Conservation (phyloP, 2,113 vertebrate genomes). For the Benthochromis sp. region DNA sequence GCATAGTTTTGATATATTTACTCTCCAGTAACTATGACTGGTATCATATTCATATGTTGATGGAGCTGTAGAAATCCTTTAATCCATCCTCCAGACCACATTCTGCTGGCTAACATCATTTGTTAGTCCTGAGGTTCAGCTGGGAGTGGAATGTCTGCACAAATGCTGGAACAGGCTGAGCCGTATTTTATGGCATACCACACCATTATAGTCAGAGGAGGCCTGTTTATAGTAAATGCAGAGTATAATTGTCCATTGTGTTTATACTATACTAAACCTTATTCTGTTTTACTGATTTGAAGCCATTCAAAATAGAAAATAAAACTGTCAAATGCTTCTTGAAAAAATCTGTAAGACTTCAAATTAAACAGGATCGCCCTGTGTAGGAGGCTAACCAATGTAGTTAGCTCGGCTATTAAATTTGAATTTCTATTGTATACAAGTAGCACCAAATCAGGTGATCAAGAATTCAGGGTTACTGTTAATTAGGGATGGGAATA, state of each 20-base stretch:
- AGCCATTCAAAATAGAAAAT: neutral
- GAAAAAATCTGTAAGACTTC: neutral
- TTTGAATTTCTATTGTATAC: too few relatives aligned
- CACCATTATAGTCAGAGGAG: neutral
- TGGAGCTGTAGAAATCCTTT: neutral
- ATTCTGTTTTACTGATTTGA: neutral
- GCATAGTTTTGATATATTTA: neutral
- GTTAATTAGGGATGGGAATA: neutral
- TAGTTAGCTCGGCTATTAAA: rapidly evolving
- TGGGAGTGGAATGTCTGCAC: neutral
- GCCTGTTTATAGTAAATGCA: neutral
- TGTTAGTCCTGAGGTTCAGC: neutral
- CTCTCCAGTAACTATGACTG: neutral
- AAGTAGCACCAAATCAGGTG: neutral
- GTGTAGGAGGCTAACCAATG: neutral
- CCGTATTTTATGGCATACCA: constrained; percentile 1
- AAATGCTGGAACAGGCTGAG: neutral
- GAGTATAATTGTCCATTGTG: neutral
- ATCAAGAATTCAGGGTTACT: neutral
- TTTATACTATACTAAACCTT: neutral
- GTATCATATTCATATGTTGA: neutral
- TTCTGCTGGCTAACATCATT: neutral
- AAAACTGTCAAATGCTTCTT: neutral
- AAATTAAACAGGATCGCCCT: neutral
- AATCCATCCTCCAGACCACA: neutral